Evolutionary conservation across 2,888 invertebrate genomes (phyloP).

Genomic region (Orthosia incerta): DNA sequence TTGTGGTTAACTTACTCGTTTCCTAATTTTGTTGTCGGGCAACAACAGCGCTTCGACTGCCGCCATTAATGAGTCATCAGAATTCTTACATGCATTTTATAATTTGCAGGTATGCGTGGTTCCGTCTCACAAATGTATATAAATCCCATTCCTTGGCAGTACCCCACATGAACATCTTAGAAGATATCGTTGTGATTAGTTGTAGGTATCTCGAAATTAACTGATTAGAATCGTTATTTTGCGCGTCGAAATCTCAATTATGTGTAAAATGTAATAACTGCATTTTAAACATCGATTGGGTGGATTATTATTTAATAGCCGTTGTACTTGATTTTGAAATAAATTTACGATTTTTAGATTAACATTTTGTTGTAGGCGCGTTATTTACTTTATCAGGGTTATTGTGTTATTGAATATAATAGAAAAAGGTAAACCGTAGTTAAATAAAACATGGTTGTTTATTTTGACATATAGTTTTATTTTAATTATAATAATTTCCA

Average conservation of each 20-base stretch:
- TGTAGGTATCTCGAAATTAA: constrained; percentile 54
- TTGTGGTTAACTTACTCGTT: too few relatives aligned
- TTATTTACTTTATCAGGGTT: constrained; percentile 68
- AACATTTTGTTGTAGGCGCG: constrained; percentile 72
- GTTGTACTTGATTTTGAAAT: constrained; percentile 78
- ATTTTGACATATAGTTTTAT: constrained; percentile 65
- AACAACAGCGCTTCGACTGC: neutral
- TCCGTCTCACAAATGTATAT: constrained; percentile 92
- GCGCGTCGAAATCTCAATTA: constrained; percentile 62
- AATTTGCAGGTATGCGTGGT: constrained; percentile 91
- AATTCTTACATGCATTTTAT: neutral
- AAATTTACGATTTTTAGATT: constrained; percentile 79
- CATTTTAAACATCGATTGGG: too few relatives aligned
- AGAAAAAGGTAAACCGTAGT: constrained; percentile 58
- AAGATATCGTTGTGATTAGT: constrained; percentile 54
- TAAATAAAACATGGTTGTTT: constrained; percentile 76
- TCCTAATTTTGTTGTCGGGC: too few relatives aligned
- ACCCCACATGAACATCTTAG: constrained; percentile 74
- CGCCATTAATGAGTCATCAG: neutral
- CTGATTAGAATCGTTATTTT: constrained; percentile 39
- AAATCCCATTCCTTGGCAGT: constrained; percentile 93
- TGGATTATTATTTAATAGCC: constrained; percentile 58
- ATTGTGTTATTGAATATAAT: constrained; percentile 55
- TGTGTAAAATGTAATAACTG: constrained; percentile 46
- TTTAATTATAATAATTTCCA: constrained; percentile 67